phyloP scores from a whole-genome alignment of 37 sponge, comb jelly and placozoan species.

The Cliona cf. orientalis region DNA sequence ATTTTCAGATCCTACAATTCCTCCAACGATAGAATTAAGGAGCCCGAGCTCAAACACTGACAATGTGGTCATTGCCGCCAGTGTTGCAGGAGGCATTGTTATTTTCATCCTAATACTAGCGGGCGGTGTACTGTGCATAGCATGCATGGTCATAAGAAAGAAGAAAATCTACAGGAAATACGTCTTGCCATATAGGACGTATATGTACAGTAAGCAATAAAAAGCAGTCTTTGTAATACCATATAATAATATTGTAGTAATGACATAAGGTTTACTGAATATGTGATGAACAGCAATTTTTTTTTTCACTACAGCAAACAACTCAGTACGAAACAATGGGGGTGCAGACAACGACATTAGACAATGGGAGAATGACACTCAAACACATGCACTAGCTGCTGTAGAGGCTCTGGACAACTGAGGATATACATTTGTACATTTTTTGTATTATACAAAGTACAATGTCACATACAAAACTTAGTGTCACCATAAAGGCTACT shows the following conservation, averaged over 20 bases:
- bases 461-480: too few species aligned
- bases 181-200: slow-evolving; percentile 1
- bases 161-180: slow-evolving; percentile 20
- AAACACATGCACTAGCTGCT: slow-evolving; percentile 22
- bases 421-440: too few species aligned
- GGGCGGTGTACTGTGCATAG: neutral
- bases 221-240: too few species aligned
- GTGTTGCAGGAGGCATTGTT: neutral
- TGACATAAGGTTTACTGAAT: too few species aligned
- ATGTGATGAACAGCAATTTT: neutral
- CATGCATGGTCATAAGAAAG: neutral
- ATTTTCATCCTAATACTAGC: neutral
- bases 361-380: slow-evolving; percentile 6
- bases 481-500: too few species aligned
- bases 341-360: slow-evolving; percentile 8
- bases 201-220: slow-evolving; percentile 6
- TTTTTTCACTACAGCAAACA: neutral
- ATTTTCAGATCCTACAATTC: too few species aligned
- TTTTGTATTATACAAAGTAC: too few species aligned
- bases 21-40: too few species aligned
- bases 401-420: slow-evolving; percentile 16
- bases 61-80: neutral
- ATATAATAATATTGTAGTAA: neutral
- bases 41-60: too few species aligned
- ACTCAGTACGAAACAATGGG: too few species aligned